A percentile compares a stretch with the other conserved stretches of the same genome.
Evolutionary conservation across 2,113 vertebrate species (phyloP).

Genomic region (Silurus asotus): DNA sequence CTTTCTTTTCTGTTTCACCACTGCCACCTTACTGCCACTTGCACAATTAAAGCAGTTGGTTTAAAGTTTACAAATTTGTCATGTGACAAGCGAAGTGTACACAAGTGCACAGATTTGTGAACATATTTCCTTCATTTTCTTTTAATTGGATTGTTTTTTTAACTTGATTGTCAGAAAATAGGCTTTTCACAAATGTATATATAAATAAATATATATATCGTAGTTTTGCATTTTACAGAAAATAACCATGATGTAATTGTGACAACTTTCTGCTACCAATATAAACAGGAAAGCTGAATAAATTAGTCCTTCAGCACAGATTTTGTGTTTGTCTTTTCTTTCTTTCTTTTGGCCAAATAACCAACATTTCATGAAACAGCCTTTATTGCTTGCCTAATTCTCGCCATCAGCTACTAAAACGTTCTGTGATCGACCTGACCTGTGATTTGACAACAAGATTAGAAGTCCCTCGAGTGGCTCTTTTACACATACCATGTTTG

Average conservation of each 20-base stretch:
- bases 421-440: neutral
- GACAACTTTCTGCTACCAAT: neutral
- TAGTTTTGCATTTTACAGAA: neutral
- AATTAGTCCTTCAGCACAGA: neutral
- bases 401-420: neutral
- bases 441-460: neutral
- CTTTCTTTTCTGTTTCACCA: neutral
- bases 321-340: neutral
- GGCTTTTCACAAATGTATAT: neutral
- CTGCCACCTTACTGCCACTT: neutral
- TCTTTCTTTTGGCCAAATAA: neutral
- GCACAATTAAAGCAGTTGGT: neutral
- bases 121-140: neutral
- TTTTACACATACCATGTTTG: neutral
- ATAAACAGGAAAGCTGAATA: neutral
- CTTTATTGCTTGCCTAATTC: neutral
- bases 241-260: neutral
- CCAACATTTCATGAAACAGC: neutral
- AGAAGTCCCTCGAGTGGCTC: neutral
- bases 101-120: neutral
- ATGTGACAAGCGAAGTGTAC: neutral
- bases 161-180: neutral
- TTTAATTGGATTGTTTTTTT: neutral
- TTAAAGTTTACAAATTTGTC: no score
- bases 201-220: neutral